Evolutionary conservation across 2,797 vertebrate genomes (phyloP).

Genomic region (Anas flavirostris): DNA sequence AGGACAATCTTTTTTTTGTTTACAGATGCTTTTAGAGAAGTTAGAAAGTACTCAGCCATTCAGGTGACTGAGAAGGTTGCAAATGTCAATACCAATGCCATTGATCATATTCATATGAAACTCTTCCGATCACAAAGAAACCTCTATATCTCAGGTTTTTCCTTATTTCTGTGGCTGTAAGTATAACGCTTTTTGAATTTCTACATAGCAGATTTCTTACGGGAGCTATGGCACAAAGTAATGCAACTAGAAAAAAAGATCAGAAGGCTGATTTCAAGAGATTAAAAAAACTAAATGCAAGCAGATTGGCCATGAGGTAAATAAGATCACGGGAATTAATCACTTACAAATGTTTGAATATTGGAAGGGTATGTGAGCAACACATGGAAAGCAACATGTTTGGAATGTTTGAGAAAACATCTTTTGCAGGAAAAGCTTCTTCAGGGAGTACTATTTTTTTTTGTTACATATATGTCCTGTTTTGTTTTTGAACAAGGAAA

Average conservation of each 20-base stretch:
- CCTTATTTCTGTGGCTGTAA: constrained; percentile 97
- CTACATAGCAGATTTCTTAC: not conserved
- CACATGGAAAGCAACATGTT: not conserved
- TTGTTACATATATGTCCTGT: not conserved
- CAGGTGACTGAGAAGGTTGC: constrained; percentile 75
- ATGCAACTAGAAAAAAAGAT: not conserved
- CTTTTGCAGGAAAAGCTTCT: not conserved
- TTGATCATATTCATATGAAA: constrained; percentile 96
- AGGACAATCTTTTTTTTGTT: constrained; percentile 37
- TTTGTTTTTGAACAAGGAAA: not conserved
- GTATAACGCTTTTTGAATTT: constrained; percentile 61
- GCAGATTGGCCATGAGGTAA: not conserved
- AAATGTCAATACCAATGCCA: constrained; percentile 77
- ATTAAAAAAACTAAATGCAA: not conserved
- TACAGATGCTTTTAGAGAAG: constrained; percentile 91
- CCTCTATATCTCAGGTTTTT: constrained; percentile 97
- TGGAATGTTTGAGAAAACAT: not conserved
- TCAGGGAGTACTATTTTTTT: not conserved
- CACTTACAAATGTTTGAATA: not conserved
- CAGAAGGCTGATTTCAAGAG: not conserved
- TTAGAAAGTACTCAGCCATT: constrained; percentile 88
- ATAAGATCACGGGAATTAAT: not conserved
- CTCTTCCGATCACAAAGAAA: constrained; percentile 96
- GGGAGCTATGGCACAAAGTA: not conserved
- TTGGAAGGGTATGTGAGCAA: not conserved